Evolutionary conservation across 2,113 vertebrate genomes (phyloP).

Genomic region (Danionella cerebrum): DNA sequence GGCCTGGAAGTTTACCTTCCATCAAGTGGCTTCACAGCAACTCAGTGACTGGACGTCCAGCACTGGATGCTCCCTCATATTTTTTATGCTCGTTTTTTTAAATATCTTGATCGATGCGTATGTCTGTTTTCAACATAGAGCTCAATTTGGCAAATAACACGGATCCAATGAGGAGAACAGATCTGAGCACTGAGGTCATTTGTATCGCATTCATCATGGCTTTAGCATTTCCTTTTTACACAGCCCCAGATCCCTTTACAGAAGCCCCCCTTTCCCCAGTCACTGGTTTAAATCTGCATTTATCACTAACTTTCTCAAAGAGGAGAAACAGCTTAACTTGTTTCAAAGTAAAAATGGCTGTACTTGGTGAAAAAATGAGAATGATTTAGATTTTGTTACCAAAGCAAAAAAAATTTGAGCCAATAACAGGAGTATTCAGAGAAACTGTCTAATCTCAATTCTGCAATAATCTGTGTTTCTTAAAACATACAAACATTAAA

Average conservation of each 20-base stretch:
- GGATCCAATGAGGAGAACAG: slow-evolving; percentile 45
- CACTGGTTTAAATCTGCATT: neutral
- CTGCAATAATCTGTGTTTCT: slow-evolving; percentile 10
- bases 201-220: slow-evolving; percentile 31
- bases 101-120: no score
- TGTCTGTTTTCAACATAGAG: slow-evolving; percentile 38
- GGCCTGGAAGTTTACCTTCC: no score
- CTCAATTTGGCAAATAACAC: slow-evolving; percentile 38
- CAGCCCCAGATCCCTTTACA: neutral
- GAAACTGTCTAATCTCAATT: neutral
- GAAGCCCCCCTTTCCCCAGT: neutral
- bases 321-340: neutral
- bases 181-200: slow-evolving; percentile 48
- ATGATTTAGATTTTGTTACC: no score
- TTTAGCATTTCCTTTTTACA: slow-evolving; percentile 16
- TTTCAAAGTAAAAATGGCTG: neutral
- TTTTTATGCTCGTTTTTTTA: no score
- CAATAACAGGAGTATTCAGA: neutral
- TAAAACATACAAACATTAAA: neutral
- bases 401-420: slow-evolving; percentile 8
- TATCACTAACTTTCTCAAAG: neutral
- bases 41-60: no score
- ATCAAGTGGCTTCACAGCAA: no score
- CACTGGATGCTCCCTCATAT: no score
- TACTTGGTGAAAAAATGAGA: no score